Base-by-base conservation (phyloP, 2,113 vertebrate species). In the Ciconia boyciana region DNA sequence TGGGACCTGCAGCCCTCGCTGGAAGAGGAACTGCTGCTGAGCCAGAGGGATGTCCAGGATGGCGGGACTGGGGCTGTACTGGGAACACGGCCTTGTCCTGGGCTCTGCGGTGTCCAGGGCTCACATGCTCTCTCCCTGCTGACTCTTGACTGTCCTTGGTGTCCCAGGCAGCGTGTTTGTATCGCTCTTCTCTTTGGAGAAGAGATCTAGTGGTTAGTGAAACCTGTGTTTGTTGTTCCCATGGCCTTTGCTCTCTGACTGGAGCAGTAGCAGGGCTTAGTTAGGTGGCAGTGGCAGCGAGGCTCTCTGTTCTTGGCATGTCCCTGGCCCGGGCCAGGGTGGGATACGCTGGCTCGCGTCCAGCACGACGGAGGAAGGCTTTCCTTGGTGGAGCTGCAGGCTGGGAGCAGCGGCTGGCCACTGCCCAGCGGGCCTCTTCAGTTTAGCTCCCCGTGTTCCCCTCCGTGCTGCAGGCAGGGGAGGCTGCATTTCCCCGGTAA, bases 401-500 rank as follows among this genome's bases (percentile, higher is more conserved):
- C 31, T 39, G 54, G 43, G 44, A 46, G 49, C 34, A 44, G 54
- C 49, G 28, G 39, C 62, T 62, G 68, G 36, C 48, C 1, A 0
- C 28, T n/a, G 32, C 65, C 75, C 52, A 7, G n/a, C 0, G 2
- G 10, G 7, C 51, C 36, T 41, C 57, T n/a, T 29, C 8, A 24
- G 26, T n/a, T 54, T 14, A 20, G 10, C 26, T 26, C 54, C 26
- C 18, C 2, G 11, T 8, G 41, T 34, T 64, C 44, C 66, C 29
- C 41, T 49, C 12, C 0, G 9, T 0, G 10, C 17, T 9, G 16
- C n/a, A 26, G 54, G 52, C 12, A 29, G 46, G 17, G 24, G 52
- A 26, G 61, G 58, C 66, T 34, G 39, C 3, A 0, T 18, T 39
- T 48, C 21, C 36, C 51, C 1, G 1, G 11, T 6, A 5, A 10